Percentiles rank a stretch among this genome's conserved stretches.
phyloP scores from a whole-genome alignment of 1,140 invertebrate genomes.

The Plectrocnemia conspersa region DNA sequence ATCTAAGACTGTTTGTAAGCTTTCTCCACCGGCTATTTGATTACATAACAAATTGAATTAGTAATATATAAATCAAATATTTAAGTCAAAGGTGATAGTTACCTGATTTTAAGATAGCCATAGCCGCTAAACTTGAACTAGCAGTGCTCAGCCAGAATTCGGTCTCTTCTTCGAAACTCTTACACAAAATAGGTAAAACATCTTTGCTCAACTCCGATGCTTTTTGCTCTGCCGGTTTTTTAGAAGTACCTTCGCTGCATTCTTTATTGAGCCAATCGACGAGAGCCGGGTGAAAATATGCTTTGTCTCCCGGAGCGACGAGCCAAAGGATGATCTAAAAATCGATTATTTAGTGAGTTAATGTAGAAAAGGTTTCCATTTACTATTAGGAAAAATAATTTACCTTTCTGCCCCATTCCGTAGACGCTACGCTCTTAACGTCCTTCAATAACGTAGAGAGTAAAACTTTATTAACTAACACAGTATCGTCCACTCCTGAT shows the following conservation, averaged over 20 bases:
- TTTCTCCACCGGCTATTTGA: slow-evolving; percentile 16
- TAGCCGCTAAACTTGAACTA: slow-evolving; percentile 63
- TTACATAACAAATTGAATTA: not conserved
- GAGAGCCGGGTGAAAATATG: slow-evolving; percentile 69
- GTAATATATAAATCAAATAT: slow-evolving; percentile 12
- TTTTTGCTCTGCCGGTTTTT: slow-evolving; percentile 71
- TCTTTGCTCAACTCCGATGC: slow-evolving; percentile 68
- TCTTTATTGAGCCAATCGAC: slow-evolving; percentile 68
- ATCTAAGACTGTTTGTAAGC: slow-evolving; percentile 20
- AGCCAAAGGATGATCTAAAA: slow-evolving; percentile 70
- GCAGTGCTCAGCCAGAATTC: slow-evolving; percentile 66
- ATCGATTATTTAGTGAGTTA: not conserved
- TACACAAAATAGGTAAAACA: slow-evolving; percentile 60
- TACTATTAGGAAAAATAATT: slow-evolving; percentile 23
- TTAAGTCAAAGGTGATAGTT: slow-evolving; percentile 26
- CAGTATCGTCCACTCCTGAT: slow-evolving; percentile 90
- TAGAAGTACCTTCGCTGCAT: slow-evolving; percentile 65
- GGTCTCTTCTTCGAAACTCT: slow-evolving; percentile 58
- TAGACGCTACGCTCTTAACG: slow-evolving; percentile 63
- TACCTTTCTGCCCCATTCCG: slow-evolving; percentile 69
- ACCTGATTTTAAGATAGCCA: slow-evolving; percentile 64
- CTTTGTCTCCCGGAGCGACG: slow-evolving; percentile 69
- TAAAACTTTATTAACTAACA: slow-evolving; percentile 79
- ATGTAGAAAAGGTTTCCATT: not conserved
- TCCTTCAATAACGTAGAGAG: slow-evolving; percentile 69